Evolutionary conservation across 2,888 invertebrate species (phyloP).

Genomic region (Ennomos fuscantarius): DNA sequence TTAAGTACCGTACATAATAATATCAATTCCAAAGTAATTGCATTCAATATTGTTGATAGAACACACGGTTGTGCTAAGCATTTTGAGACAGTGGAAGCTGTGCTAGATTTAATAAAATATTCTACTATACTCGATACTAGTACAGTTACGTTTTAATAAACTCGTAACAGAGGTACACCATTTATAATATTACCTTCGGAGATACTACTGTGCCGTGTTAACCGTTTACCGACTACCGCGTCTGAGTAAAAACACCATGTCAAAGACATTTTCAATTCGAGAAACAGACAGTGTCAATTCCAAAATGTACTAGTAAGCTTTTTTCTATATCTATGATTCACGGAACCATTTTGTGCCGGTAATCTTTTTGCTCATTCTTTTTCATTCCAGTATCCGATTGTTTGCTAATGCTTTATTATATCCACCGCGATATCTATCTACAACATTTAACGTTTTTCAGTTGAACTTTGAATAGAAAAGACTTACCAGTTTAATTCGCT

Average conservation of each 20-base stretch:
- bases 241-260: slow-evolving; percentile 22
- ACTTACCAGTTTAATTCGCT: slow-evolving; percentile 29
- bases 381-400: not conserved
- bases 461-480: slow-evolving; percentile 9
- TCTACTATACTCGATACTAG: too few species aligned
- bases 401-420: slow-evolving; percentile 12
- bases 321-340: slow-evolving; percentile 34
- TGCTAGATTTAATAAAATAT: too few species aligned
- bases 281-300: slow-evolving; percentile 30
- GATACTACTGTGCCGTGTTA: too few species aligned
- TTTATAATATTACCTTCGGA: too few species aligned
- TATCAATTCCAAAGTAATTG: too few species aligned
- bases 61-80: too few species aligned
- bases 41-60: too few species aligned
- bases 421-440: not conserved
- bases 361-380: slow-evolving; percentile 21
- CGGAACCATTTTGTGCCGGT: slow-evolving; percentile 13
- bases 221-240: too few species aligned
- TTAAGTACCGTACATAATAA: too few species aligned
- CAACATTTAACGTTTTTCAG: not conserved
- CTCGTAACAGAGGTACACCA: too few species aligned
- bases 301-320: slow-evolving; percentile 20
- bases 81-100: too few species aligned
- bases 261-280: slow-evolving; percentile 28
- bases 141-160: too few species aligned